phyloP scores from a whole-genome alignment of 1,140 invertebrate genomes.

The Ditylenchus dipsaci region DNA sequence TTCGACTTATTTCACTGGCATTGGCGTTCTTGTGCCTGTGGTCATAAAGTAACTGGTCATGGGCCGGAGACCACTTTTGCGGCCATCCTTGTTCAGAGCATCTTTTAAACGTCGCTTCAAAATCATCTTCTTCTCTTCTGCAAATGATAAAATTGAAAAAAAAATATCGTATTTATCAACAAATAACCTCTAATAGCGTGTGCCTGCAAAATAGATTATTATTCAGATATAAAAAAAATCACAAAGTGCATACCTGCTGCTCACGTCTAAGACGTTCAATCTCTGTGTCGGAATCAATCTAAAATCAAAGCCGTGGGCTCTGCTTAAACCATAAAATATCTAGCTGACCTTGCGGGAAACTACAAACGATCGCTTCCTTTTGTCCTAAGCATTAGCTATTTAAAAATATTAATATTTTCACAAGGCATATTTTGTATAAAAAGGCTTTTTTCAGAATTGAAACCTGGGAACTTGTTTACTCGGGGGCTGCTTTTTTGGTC shows the following conservation, averaged over 20 bases:
- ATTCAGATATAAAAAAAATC: not conserved
- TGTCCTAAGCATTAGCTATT: slow-evolving; percentile 60
- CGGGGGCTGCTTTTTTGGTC: too few species aligned
- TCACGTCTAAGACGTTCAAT: slow-evolving; percentile 31
- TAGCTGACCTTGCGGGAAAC: slow-evolving; percentile 69
- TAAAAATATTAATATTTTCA: too few species aligned
- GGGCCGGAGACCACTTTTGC: slow-evolving; percentile 18
- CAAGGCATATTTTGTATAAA: too few species aligned
- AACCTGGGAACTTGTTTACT: too few species aligned
- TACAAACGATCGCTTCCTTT: slow-evolving; percentile 72
- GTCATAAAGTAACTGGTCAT: slow-evolving; percentile 18
- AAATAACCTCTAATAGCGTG: too few species aligned
- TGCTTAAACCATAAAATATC: too few species aligned
- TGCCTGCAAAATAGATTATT: too few species aligned
- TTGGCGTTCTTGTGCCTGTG: not conserved
- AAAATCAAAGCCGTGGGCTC: not conserved
- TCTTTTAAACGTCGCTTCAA: slow-evolving; percentile 35
- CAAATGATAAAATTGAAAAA: not conserved
- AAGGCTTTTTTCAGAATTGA: too few species aligned
- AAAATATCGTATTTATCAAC: too few species aligned
- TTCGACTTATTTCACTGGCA: too few species aligned
- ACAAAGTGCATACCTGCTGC: slow-evolving; percentile 32
- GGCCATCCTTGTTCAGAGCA: slow-evolving; percentile 27
- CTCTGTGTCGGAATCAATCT: slow-evolving; percentile 42
- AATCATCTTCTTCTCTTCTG: slow-evolving; percentile 43